A percentile compares a stretch with the other conserved stretches of the same genome.
Conservation (phyloP, 2,888 invertebrate genomes). For the Silvanus unidentatus region DNA sequence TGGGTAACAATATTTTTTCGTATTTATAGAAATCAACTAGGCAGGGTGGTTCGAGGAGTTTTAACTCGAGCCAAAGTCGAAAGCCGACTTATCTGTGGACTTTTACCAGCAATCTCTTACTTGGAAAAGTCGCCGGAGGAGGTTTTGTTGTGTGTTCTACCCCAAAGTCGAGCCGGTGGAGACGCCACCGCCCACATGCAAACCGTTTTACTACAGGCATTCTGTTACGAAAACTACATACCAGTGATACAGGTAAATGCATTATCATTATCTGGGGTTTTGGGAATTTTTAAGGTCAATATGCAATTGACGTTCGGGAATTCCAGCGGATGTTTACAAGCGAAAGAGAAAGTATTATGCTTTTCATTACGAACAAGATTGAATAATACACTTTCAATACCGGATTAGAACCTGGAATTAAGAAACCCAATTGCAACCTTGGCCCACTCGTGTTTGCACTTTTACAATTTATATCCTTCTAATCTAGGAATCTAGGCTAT, state of each 20-base stretch:
- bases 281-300: too few species aligned
- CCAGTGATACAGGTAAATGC: constrained; percentile 61
- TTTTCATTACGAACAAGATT: too few species aligned
- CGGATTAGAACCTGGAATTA: too few species aligned
- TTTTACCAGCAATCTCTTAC: constrained; percentile 57
- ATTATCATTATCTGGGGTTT: not conserved
- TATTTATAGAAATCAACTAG: constrained; percentile 47
- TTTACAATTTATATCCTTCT: too few species aligned
- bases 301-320: too few species aligned
- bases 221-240: constrained; percentile 73
- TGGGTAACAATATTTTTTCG: not conserved
- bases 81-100: constrained; percentile 57
- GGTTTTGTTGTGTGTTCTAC: constrained; percentile 63
- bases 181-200: constrained; percentile 75
- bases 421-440: too few species aligned
- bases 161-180: constrained; percentile 61
- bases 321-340: too few species aligned
- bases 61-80: constrained; percentile 52
- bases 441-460: too few species aligned
- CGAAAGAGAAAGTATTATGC: too few species aligned
- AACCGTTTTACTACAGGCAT: constrained; percentile 69
- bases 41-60: constrained; percentile 52
- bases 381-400: too few species aligned
- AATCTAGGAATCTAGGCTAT: too few species aligned
- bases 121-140: constrained; percentile 56